These are phyloP conservation scores for Anthopleura xanthogrammica DNA, from an alignment of 92 coral and sea anemone species.

Conservation along the genomic window DNA sequence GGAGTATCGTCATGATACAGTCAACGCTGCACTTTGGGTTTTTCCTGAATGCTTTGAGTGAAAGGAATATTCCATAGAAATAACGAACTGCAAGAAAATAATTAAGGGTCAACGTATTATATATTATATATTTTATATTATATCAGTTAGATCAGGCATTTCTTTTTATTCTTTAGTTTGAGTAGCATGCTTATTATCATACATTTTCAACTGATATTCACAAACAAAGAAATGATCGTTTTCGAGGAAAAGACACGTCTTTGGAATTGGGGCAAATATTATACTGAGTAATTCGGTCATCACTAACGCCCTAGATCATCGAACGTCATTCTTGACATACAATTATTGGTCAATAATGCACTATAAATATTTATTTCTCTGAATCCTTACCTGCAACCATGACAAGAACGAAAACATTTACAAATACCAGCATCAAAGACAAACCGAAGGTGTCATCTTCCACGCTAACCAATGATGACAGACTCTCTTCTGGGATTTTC, in stretches of 20 bases:
- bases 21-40: neutral
- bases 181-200: no score
- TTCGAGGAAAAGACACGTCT: no score
- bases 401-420: slow-evolving; percentile 14
- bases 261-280: no score
- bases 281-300: no score
- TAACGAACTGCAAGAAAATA: neutral
- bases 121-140: neutral
- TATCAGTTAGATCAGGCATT: neutral
- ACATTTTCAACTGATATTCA: no score
- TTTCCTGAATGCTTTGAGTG: neutral
- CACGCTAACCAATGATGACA: neutral
- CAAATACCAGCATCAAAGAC: slow-evolving; percentile 10
- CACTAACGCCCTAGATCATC: no score
- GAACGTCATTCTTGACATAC: no score
- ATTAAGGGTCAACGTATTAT: neutral
- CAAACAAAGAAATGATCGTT: no score
- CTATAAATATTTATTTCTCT: no score
- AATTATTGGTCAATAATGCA: no score
- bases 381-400: slow-evolving; percentile 14
- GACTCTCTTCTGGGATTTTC: slow-evolving; percentile 7
- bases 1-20: neutral
- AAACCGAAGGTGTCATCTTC: slow-evolving; percentile 5
- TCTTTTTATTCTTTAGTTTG: no score
- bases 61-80: slow-evolving; percentile 3